These are phyloP conservation scores for Spodoptera frugiperda DNA, from an alignment of 1,140 invertebrate genomes.

Conservation along the genomic window DNA sequence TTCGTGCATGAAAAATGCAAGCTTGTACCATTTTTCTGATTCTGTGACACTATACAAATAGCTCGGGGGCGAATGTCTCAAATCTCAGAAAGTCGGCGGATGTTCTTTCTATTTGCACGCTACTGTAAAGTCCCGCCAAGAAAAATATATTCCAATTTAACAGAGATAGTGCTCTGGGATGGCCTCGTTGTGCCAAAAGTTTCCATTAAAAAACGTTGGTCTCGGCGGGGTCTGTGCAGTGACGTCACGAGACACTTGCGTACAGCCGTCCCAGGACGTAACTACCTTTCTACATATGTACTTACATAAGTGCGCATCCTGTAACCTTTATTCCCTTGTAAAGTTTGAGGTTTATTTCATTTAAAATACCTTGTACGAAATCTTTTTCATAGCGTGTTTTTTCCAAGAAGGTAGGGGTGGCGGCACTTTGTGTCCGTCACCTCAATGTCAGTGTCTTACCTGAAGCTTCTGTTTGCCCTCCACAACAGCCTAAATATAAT, in stretches of 20 bases:
- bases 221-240: conserved; percentile 17
- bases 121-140: conserved; percentile 57
- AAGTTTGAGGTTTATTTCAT: not conserved
- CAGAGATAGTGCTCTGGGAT: conserved; percentile 46
- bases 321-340: not conserved
- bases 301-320: not conserved
- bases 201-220: conserved; percentile 53
- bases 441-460: no score
- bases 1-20: conserved; percentile 62
- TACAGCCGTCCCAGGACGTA: conserved; percentile 5
- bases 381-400: no score
- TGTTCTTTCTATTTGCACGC: conserved; percentile 62
- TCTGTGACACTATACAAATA: conserved; percentile 69
- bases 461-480: no score
- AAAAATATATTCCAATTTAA: conserved; percentile 67
- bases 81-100: conserved; percentile 66
- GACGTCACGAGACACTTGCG: conserved; percentile 27
- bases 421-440: no score
- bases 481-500: no score
- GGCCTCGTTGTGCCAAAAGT: conserved; percentile 49
- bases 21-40: conserved; percentile 60
- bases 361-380: not conserved
- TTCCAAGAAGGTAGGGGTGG: no score
- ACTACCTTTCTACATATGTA: not conserved
- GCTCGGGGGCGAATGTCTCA: conserved; percentile 63